phyloP scores from a whole-genome alignment of 2,113 vertebrate genomes.

The Globicephala melas region DNA sequence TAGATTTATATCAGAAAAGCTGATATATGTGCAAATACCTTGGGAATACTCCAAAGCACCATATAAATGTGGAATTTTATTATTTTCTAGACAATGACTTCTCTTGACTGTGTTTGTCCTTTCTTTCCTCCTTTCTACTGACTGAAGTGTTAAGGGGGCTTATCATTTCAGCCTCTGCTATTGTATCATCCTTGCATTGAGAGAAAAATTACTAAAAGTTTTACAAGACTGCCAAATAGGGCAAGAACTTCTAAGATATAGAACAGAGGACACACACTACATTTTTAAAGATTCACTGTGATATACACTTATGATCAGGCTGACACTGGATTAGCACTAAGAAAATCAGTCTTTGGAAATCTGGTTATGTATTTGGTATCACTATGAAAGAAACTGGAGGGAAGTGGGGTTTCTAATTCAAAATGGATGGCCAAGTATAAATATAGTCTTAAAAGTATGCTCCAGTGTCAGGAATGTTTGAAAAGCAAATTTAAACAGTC shows the following conservation, averaged over 20 bases:
- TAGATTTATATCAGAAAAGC: neutral
- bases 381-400: neutral
- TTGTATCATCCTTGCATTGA: neutral
- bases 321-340: neutral
- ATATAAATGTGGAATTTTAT: neutral
- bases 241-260: neutral
- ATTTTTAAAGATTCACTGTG: neutral
- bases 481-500: neutral
- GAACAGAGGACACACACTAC: neutral
- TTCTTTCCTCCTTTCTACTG: neutral
- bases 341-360: slow-evolving; percentile 22
- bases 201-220: slow-evolving; percentile 14
- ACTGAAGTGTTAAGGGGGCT: neutral
- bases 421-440: neutral
- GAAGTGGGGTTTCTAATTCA: neutral
- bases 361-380: neutral
- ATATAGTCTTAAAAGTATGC: neutral
- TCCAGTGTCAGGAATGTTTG: neutral
- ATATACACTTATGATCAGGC: neutral
- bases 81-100: neutral
- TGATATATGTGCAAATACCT: neutral
- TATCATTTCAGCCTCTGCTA: neutral
- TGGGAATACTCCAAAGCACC: neutral
- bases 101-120: neutral
- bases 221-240: neutral